A percentile compares a stretch with the other conserved stretches of the same genome.
Conservation (phyloP, 1,140 invertebrate genomes). For the Bombyx mandarina region DNA sequence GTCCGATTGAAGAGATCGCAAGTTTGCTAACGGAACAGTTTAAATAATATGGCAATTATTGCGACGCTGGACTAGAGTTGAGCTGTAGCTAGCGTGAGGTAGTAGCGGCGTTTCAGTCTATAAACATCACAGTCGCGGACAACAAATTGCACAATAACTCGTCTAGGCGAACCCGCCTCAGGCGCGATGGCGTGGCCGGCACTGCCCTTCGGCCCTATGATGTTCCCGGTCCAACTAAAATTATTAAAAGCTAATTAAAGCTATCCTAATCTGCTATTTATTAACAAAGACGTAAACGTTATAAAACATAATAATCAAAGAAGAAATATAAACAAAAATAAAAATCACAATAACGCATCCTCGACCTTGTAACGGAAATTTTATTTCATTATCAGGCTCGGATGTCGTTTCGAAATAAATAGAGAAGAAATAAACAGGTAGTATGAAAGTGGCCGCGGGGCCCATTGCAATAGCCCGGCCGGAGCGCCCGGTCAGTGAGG, state of each 20-base stretch:
- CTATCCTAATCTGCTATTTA: conserved; percentile 57
- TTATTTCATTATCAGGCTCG: conserved; percentile 49
- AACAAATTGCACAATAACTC: conserved; percentile 68
- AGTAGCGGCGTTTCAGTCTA: conserved; percentile 70
- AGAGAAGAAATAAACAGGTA: conserved; percentile 55
- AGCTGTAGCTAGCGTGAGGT: conserved; percentile 66
- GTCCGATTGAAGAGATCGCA: background rate
- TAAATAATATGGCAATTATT: conserved; percentile 27
- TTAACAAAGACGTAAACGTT: conserved; percentile 66
- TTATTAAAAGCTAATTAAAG: conserved; percentile 55
- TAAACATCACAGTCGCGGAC: conserved; percentile 70
- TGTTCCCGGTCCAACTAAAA: conserved; percentile 45
- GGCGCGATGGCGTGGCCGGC: conserved; percentile 31
- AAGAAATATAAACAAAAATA: conserved; percentile 60
- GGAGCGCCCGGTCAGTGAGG: conserved; percentile 59
- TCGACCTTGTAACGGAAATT: conserved; percentile 57
- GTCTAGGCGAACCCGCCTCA: conserved; percentile 43
- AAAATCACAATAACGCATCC: conserved; percentile 57
- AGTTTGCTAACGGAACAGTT: conserved; percentile 10
- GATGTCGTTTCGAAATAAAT: conserved; percentile 60
- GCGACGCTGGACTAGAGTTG: conserved; percentile 60
- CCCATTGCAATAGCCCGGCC: conserved; percentile 70
- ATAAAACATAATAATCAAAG: conserved; percentile 60
- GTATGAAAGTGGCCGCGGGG: conserved; percentile 63
- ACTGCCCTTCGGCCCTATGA: conserved; percentile 34